These are phyloP conservation scores for Vulpes ferrilata DNA, from an alignment of 2,113 vertebrate species.

Conservation along the genomic window DNA sequence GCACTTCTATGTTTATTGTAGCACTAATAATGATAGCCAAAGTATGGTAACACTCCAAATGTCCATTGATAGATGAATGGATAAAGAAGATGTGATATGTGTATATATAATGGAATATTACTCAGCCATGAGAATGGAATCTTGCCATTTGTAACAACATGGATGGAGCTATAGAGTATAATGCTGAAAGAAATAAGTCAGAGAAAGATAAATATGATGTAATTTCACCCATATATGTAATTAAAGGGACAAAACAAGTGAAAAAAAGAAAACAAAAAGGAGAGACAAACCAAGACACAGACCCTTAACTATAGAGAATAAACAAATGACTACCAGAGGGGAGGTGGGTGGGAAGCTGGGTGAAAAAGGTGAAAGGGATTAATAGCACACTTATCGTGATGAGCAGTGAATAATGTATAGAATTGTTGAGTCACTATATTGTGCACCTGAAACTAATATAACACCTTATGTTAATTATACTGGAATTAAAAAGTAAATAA, in stretches of 20 bases:
- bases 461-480: neutral
- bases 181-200: no score
- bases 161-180: no score
- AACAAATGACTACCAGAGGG: neutral
- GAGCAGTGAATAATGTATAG: neutral
- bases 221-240: no score
- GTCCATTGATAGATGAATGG: neutral
- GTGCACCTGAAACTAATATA: neutral
- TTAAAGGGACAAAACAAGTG: neutral
- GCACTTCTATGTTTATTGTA: neutral
- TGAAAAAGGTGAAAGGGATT: neutral
- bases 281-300: neutral
- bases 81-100: neutral
- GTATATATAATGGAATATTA: neutral
- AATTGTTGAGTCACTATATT: neutral
- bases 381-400: neutral
- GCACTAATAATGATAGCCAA: neutral
- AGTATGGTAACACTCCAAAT: neutral
- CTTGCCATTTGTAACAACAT: neutral
- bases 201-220: no score
- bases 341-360: neutral
- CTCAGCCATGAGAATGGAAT: neutral
- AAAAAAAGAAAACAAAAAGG: neutral
- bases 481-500: neutral
- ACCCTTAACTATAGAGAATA: neutral